A percentile compares a stretch with the other conserved stretches of the same genome.
These are phyloP conservation scores for Otus sunia DNA, from an alignment of 2,113 vertebrate genomes.

Conservation along the genomic window DNA sequence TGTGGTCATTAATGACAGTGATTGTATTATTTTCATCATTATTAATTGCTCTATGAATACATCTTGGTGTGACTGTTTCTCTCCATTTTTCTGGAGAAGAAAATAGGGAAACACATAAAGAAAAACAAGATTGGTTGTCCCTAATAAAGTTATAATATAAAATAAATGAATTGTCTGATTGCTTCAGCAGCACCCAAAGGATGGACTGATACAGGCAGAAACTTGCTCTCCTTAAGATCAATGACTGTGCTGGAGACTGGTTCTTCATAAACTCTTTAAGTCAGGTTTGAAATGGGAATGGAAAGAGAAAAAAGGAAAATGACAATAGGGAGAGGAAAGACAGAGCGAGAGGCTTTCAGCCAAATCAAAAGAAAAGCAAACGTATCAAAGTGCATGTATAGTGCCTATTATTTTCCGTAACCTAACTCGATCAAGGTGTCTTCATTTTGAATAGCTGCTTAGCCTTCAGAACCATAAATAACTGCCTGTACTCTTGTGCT, in stretches of 20 bases:
- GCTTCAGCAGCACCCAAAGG: background rate
- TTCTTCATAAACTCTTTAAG: constrained; percentile 8
- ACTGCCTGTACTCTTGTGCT: background rate
- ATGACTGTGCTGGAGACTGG: background rate
- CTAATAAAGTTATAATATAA: background rate
- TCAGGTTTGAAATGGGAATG: background rate
- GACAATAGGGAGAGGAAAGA: background rate
- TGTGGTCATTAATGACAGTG: background rate
- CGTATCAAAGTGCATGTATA: background rate
- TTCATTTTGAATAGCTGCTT: background rate
- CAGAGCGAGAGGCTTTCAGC: background rate
- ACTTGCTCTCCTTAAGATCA: background rate
- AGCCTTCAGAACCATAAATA: constrained; percentile 7
- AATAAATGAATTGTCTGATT: background rate
- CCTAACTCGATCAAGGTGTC: background rate
- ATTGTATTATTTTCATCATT: background rate
- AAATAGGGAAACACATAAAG: background rate
- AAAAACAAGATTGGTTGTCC: background rate
- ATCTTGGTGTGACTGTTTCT: background rate
- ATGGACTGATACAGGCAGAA: background rate
- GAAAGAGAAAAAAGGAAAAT: constrained; percentile 32
- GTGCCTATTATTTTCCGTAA: background rate
- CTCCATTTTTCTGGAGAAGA: background rate
- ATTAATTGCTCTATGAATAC: background rate
- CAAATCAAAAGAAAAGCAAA: constrained; percentile 51